Evolutionary conservation across 2,888 invertebrate species (phyloP).

Genomic region (Eristalinus sepulchralis): DNA sequence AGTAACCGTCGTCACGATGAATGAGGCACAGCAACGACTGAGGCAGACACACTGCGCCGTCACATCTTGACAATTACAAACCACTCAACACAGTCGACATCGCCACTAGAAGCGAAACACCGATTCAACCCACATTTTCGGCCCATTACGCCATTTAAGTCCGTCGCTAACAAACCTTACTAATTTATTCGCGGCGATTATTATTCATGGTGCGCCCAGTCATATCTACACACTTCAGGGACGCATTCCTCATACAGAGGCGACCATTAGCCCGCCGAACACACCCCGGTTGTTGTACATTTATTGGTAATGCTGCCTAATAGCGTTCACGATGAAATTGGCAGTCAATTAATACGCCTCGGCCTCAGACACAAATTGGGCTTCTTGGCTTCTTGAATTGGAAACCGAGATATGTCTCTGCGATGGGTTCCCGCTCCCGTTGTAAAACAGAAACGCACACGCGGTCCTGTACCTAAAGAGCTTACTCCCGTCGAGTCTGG

Average conservation of each 20-base stretch:
- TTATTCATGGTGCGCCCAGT: slow-evolving; percentile 28
- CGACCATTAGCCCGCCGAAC: slow-evolving; percentile 10
- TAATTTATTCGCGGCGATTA: slow-evolving; percentile 47
- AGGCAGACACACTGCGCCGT: background rate
- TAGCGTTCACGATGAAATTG: slow-evolving; percentile 41
- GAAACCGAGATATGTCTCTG: slow-evolving; percentile 17
- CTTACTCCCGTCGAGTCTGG: background rate
- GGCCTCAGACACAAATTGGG: slow-evolving; percentile 44
- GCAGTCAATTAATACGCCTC: slow-evolving; percentile 50
- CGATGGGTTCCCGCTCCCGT: background rate
- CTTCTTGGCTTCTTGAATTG: slow-evolving; percentile 18
- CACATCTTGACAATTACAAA: slow-evolving; percentile 30
- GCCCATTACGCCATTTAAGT: slow-evolving; percentile 39
- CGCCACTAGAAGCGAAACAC: slow-evolving; percentile 14
- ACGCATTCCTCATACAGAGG: background rate
- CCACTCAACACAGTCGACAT: background rate
- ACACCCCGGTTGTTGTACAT: slow-evolving; percentile 27
- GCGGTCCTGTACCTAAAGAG: background rate
- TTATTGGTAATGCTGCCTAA: slow-evolving; percentile 37
- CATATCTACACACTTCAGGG: background rate
- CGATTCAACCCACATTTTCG: slow-evolving; percentile 45
- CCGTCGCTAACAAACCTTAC: slow-evolving; percentile 21
- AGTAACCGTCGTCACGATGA: background rate
- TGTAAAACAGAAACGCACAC: background rate
- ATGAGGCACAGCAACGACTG: background rate